These are phyloP conservation scores for Phyllostomus discolor DNA, from an alignment of 2,113 vertebrate genomes.

Conservation along the genomic window DNA sequence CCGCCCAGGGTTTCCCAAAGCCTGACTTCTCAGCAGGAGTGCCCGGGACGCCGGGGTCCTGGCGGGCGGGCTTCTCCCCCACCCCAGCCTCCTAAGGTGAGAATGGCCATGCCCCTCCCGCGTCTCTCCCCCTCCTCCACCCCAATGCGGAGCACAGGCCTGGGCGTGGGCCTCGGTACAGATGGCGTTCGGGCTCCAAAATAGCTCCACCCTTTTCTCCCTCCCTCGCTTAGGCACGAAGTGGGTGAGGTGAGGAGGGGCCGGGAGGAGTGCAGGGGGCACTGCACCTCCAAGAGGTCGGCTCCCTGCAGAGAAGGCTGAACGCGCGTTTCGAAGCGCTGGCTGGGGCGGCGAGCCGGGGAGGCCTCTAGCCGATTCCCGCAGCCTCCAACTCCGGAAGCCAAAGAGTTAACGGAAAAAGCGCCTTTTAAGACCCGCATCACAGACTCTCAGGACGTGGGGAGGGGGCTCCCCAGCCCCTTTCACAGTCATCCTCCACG, in stretches of 20 bases:
- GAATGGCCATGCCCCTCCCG: not conserved
- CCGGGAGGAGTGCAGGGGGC: not conserved
- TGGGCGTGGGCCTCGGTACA: conserved; percentile 55
- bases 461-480: not conserved
- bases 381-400: not conserved
- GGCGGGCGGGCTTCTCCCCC: not conserved
- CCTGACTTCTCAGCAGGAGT: not conserved
- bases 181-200: conserved; percentile 54
- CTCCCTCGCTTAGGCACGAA: not conserved
- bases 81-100: not conserved
- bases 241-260: conserved; percentile 17
- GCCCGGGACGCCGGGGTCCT: not conserved
- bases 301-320: not conserved
- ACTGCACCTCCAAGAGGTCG: not conserved
- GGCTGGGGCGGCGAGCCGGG: not conserved
- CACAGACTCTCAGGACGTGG: not conserved
- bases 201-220: conserved; percentile 31
- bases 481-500: not conserved
- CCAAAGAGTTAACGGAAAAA: not conserved
- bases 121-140: not conserved
- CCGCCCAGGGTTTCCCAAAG: not conserved
- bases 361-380: not conserved
- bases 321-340: not conserved
- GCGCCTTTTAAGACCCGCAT: not conserved
- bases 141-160: not conserved